Evolutionary conservation across 2,113 vertebrate genomes (phyloP).

Genomic region (Coturnix japonica): DNA sequence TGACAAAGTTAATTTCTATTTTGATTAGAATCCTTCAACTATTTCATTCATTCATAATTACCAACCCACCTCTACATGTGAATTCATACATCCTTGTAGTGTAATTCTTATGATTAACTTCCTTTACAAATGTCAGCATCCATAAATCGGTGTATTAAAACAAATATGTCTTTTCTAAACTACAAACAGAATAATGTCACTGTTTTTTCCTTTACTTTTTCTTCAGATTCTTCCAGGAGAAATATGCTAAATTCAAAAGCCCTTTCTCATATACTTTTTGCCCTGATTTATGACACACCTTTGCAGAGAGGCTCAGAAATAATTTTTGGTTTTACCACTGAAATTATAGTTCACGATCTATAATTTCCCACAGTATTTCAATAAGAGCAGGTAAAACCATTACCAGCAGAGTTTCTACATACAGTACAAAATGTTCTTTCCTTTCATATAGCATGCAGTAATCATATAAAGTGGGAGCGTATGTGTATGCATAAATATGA

Average conservation of each 20-base stretch:
- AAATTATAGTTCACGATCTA: conserved; percentile 33
- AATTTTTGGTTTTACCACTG: conserved; percentile 40
- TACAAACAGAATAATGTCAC: neutral
- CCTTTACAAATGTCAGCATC: neutral
- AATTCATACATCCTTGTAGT: neutral
- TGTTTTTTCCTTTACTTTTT: neutral
- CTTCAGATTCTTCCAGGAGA: conserved; percentile 1
- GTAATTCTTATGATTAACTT: neutral
- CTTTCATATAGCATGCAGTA: neutral
- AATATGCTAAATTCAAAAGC: neutral
- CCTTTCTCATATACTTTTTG: conserved; percentile 15
- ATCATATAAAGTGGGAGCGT: neutral
- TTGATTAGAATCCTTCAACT: neutral
- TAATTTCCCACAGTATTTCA: conserved; percentile 49
- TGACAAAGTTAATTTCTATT: neutral
- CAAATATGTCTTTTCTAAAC: neutral
- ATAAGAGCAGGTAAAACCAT: conserved; percentile 13
- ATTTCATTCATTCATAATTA: neutral
- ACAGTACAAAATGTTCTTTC: neutral
- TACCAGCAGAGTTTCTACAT: neutral
- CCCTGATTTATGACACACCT: conserved; percentile 48
- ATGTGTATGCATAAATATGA: neutral
- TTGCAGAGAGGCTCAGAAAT: conserved; percentile 38
- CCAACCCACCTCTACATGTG: neutral
- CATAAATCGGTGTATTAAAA: neutral